Evolutionary conservation across 2,113 vertebrate genomes (phyloP).

Genomic region (Pogona vitticeps): DNA sequence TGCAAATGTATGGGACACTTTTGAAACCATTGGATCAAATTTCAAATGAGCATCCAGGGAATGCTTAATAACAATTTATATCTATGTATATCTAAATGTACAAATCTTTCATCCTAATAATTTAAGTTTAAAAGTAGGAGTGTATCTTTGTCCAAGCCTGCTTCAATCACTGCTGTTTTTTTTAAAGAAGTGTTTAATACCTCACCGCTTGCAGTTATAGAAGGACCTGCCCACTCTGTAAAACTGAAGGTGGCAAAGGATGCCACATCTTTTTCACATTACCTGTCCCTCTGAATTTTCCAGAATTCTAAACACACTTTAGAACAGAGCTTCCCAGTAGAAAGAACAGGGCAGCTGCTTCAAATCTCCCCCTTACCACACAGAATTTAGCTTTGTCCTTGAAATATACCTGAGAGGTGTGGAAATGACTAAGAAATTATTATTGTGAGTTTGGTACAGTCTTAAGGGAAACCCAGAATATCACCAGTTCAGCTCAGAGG

Average conservation of each 20-base stretch:
- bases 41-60: too few relatives aligned
- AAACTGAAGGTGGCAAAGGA: neutral
- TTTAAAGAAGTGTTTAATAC: neutral
- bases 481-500: neutral
- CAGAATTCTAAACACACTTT: neutral
- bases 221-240: too few relatives aligned
- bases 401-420: neutral
- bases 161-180: neutral
- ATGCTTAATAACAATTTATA: too few relatives aligned
- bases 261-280: too few relatives aligned
- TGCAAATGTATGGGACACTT: too few relatives aligned
- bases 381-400: neutral
- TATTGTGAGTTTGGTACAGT: neutral
- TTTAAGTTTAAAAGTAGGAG: neutral
- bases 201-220: too few relatives aligned
- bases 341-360: neutral
- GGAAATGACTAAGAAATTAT: neutral
- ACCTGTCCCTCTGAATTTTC: neutral
- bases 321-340: neutral
- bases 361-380: neutral
- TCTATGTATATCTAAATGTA: too few relatives aligned
- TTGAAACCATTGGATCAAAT: too few relatives aligned
- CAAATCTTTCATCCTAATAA: neutral
- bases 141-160: neutral
- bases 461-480: neutral